Base-by-base conservation (phyloP, 2,888 invertebrate species). In the Leistus spinibarbis region DNA sequence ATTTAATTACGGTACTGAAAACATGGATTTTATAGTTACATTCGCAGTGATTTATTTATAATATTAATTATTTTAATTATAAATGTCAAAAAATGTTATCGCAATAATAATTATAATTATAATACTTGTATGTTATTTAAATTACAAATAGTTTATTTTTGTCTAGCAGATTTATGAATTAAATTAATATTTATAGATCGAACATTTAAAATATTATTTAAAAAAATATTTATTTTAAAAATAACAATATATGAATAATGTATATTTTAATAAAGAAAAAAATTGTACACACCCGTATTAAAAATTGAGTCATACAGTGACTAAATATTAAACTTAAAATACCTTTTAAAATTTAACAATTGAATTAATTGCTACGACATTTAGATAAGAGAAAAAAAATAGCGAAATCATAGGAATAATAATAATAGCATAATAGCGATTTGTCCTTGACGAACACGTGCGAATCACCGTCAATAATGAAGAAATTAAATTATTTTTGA, bases 401-500 rank as follows among this genome's bases (percentile, higher is more conserved):
- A 54, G 24, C 24, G 17, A 23, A 4, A 7, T 20, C 20, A 20
- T 20, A 20, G 22, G 3, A 66, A n/a, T n/a, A 66, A 40, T 27
- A 66, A 64, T 40, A n/a, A n/a, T 54, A 54, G 54, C 5, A 69
- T 27, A 69, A 69, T 69, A 69, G 57, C 17, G 5, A 13, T 1
- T 13, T 24, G 69, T 16, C 69, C 69, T 69, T 69, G 69, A 69
- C 5, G 17, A 54, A 10, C 57, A 69, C 69, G 69, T 69, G 57
- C 24, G 7, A 54, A 40, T 4, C 40, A 40, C 40, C 69, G 27
- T 19, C 16, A 57, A 56, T 17, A 69, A 24, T 24, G 17, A 69
- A 56, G 24, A 56, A 69, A 54, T 60, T 17, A 17, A 10, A 60
- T 9, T 60, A 17, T 60, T 60, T 20, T 20, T 19, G 19, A 60